Base-by-base conservation (phyloP, 92 coral and sea anemone genomes). In the Palythoa grandiflora region DNA sequence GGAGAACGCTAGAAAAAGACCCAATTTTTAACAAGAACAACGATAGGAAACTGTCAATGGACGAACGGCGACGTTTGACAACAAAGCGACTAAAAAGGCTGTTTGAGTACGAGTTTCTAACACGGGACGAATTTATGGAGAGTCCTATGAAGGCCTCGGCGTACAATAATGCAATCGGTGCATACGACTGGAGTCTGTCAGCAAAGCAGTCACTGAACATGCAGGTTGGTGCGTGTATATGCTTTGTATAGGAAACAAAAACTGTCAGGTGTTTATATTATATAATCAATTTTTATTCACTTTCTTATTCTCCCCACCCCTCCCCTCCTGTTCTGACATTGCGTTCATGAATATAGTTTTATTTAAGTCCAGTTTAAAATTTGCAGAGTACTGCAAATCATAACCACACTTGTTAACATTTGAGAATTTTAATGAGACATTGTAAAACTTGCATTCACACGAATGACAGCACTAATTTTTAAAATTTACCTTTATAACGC, bases 1-100 rank as follows among this genome's bases (percentile, higher is more conserved):
- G 99, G 99, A 81, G 84, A 52, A 85, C 89, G 12, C 88, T 97
- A 83, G 97, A 94, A 71, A 93, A 92, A 66, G 99, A 97, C 57
- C 94, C 97, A 12, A 77, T 97, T 48, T 97, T 97, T 84, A 88
- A 91, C 53, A 90, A 90, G 47, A 85, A 55, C 51, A 92, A 90
- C 21, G 92, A 90, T 2, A 73, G 77, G 50, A 92, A 93, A n/a
- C 71, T 94, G 90, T 73, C 96, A 6, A 28, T 95, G 40, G 98
- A 94, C 73, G 98, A 92, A 81, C 80, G 87, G 17, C 88, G 99
- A 65, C 83, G 92, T 50, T 83, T 97, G 78, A 89, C 98, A 14
- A 87, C 87, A 89, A 85, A 91, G 50, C 92, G 97, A 19, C 63
- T 91, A n/a, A 92, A 87, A 73, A 92, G 96, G 71, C 63, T 95